These are phyloP conservation scores for Astyanax mexicanus DNA, from an alignment of 2,797 vertebrate species.

Conservation along the genomic window DNA sequence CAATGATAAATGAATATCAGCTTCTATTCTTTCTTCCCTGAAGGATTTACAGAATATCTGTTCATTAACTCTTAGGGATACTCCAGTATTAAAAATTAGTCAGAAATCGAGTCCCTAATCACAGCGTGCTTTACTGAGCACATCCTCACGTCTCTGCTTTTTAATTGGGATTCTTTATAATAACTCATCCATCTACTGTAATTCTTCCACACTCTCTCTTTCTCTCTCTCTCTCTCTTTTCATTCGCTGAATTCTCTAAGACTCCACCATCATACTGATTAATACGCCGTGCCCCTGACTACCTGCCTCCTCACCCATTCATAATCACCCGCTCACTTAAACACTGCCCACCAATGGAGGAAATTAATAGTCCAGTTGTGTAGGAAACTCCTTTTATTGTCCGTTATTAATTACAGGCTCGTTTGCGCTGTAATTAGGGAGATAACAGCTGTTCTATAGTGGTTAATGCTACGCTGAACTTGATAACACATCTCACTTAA, in stretches of 20 bases:
- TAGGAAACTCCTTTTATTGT: slow-evolving; percentile 23
- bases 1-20: no score
- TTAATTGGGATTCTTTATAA: slow-evolving; percentile 35
- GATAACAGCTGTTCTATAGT: slow-evolving; percentile 40
- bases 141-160: slow-evolving; percentile 4
- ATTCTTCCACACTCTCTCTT: not conserved
- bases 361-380: slow-evolving; percentile 47
- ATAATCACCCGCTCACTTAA: slow-evolving; percentile 44
- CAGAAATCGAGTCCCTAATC: not conserved
- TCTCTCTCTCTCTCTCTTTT: slow-evolving; percentile 17
- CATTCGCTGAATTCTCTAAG: slow-evolving; percentile 32
- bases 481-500: slow-evolving; percentile 34
- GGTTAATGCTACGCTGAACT: slow-evolving; percentile 46
- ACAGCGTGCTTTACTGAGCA: not conserved
- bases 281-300: slow-evolving; percentile 46
- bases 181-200: slow-evolving; percentile 11
- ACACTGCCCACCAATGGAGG: slow-evolving; percentile 36
- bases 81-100: no score
- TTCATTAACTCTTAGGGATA: no score
- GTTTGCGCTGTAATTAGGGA: slow-evolving; percentile 41
- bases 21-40: no score
- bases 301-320: slow-evolving; percentile 50
- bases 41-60: no score
- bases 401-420: slow-evolving; percentile 49
- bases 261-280: slow-evolving; percentile 51